These are phyloP conservation scores for Pagrus major DNA, from an alignment of 2,113 vertebrate genomes.

Conservation along the genomic window DNA sequence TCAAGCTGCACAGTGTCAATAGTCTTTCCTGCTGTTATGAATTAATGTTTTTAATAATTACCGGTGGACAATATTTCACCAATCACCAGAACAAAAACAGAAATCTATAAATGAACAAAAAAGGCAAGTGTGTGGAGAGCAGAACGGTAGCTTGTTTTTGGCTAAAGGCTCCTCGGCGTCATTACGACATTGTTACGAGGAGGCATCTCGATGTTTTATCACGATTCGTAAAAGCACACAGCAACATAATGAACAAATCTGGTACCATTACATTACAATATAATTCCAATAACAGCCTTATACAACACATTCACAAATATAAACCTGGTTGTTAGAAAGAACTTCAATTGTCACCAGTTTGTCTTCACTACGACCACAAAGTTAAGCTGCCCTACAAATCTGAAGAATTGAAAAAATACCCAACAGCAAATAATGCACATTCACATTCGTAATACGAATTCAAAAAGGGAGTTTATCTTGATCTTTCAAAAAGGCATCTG, in stretches of 20 bases:
- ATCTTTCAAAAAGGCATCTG: not conserved
- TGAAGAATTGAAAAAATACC: not conserved
- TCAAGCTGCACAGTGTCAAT: conserved; percentile 28
- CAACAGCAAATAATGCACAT: not conserved
- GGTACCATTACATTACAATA: not conserved
- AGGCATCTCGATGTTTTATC: not conserved
- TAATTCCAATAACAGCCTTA: conserved; percentile 9
- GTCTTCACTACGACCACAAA: conserved; percentile 58
- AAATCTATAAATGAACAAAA: not conserved
- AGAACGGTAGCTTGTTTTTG: not conserved
- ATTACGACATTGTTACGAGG: not conserved
- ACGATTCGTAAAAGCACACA: conserved; percentile 26
- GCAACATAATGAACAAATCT: conserved; percentile 23
- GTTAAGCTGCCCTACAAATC: conserved; percentile 49
- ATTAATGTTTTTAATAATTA: conserved; percentile 1
- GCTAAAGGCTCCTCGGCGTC: not conserved
- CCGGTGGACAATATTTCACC: conserved; percentile 1
- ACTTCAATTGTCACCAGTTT: conserved; percentile 52
- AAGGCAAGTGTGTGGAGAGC: not conserved
- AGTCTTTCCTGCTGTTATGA: not conserved
- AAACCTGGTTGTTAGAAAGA: conserved; percentile 46
- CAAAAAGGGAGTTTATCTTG: not conserved
- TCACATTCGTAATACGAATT: conserved; percentile 16
- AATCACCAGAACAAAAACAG: not conserved
- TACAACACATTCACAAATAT: conserved; percentile 42